A percentile compares a stretch with the other conserved stretches of the same genome.
Conservation (phyloP, 2,797 vertebrate species). For the Aselliscus stoliczkanus region DNA sequence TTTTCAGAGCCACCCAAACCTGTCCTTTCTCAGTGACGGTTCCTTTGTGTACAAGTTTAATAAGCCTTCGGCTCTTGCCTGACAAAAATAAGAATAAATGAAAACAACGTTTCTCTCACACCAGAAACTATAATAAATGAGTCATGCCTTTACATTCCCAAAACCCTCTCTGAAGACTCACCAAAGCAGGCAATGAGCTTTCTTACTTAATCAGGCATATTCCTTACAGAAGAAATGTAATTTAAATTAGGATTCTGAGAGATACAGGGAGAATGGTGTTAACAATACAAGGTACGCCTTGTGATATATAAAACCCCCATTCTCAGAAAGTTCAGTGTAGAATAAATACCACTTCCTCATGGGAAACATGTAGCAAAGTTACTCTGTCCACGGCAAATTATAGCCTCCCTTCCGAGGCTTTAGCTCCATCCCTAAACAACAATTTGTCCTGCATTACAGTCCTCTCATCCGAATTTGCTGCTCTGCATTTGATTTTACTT, state of each 20-base stretch:
- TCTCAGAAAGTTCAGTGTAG: neutral
- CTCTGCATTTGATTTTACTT: neutral
- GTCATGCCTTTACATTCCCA: neutral
- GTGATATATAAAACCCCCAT: neutral
- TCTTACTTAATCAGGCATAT: neutral
- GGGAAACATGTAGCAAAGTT: neutral
- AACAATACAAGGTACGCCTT: neutral
- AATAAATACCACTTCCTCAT: neutral
- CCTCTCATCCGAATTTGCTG: neutral
- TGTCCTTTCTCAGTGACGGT: too few species aligned
- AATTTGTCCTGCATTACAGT: neutral
- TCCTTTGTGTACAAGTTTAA: too few species aligned
- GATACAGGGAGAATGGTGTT: neutral
- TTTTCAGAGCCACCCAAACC: too few species aligned
- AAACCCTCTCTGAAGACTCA: neutral
- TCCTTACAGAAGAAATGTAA: neutral
- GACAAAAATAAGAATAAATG: too few species aligned
- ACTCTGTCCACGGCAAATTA: neutral
- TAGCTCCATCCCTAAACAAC: neutral
- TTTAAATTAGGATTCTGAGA: neutral
- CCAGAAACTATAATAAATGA: neutral
- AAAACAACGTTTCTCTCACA: too few species aligned
- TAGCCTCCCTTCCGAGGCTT: rapidly evolving
- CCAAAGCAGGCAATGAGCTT: neutral
- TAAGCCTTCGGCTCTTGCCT: too few species aligned